Evolutionary conservation across 2,888 invertebrate genomes (phyloP).

Genomic region (Caenorhabditis uteleia): DNA sequence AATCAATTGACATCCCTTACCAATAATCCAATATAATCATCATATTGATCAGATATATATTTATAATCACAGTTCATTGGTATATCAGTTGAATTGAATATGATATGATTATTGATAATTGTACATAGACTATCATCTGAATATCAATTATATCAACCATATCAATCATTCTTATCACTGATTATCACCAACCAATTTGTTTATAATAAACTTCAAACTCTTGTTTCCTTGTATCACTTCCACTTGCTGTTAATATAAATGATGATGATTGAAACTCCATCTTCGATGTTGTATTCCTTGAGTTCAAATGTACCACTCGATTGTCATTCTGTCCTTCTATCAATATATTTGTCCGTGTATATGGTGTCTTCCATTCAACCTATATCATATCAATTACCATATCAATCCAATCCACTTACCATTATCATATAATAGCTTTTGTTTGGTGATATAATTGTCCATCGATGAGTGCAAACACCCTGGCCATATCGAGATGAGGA

Average conservation of each 20-base stretch:
- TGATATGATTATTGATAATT: too few species aligned
- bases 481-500: constrained; percentile 20
- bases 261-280: constrained; percentile 12
- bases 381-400: background rate
- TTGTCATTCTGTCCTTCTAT: constrained; percentile 20
- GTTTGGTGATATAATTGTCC: constrained; percentile 23
- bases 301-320: constrained; percentile 6
- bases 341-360: constrained; percentile 6
- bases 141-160: too few species aligned
- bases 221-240: constrained; percentile 14
- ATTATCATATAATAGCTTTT: constrained; percentile 12
- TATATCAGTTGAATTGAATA: too few species aligned
- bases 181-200: constrained; percentile 9
- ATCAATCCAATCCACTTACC: constrained; percentile 8
- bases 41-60: too few species aligned
- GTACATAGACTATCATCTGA: too few species aligned
- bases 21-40: too few species aligned
- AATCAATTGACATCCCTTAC: too few species aligned
- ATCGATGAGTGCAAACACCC: constrained; percentile 27
- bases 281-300: constrained; percentile 12
- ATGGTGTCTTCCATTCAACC: constrained; percentile 22
- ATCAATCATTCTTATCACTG: too few species aligned
- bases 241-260: constrained; percentile 15
- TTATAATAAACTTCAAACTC: constrained; percentile 20
- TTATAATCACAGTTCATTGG: too few species aligned